Evolutionary conservation across 2,797 vertebrate genomes (phyloP), one percentile per base, ranked within the genome.

Genomic region (Pristis pectinata): DNA sequence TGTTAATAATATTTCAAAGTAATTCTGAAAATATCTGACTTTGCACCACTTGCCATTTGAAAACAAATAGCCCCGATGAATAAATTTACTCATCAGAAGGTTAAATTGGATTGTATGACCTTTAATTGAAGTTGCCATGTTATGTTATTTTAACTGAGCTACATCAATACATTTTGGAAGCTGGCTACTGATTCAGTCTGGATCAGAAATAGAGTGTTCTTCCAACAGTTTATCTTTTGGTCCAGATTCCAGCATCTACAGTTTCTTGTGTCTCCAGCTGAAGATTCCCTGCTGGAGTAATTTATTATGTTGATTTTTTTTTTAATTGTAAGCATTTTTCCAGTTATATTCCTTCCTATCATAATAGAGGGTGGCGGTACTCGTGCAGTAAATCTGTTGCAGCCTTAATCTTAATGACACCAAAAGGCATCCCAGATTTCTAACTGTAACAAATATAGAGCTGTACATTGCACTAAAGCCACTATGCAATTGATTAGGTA

Each of bases 51-150:
- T 93, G 27, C 27, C 27, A 30, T 30, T 53, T 93, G 41, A 74
- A 34, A 74, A 49, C 56, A 70, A 89, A 61, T 34, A 8, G 37
- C 3, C 1, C 30, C 59, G 56, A 72, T 49, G 11, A 72, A n/a
- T 72, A 93, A 44, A 93, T 44, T 44, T 67, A 72, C n/a, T 93
- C 64, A 93, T 64, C 64, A 93, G 89, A 70, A 89, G 72, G 91
- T 93, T 72, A 93, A 72, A 93, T 93, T 72, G 91, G 37, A 70
- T 72, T 70, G 24, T 27, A 27, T 93, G 64, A 49, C 67, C 64
- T 93, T 93, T 93, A 93, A 93, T 93, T 93, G 67, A 72, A 72
- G 64, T 72, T 72, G 91, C 72, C 64, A 93, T 49, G 41, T 34
- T 27, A 61, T 72, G 41, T 93, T 93, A 72, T 72, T 93, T 93